Evolutionary conservation across 30 jellyfish, hydroid and myxozoan species (phyloP).

Genomic region (Aurelia sp.): DNA sequence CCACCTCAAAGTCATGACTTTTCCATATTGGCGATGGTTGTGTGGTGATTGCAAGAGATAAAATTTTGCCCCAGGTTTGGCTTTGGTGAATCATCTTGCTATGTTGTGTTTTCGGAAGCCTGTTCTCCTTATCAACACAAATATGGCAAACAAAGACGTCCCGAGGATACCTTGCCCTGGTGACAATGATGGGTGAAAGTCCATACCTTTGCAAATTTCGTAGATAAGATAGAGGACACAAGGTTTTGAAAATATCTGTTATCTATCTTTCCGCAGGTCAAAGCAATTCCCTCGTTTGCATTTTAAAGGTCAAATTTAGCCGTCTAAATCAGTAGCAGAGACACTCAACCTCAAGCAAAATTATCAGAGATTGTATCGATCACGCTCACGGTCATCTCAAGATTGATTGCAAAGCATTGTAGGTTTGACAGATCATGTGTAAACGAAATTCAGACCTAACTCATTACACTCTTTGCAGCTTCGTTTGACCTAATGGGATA

Average conservation of each 20-base stretch:
- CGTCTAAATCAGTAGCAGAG: no score
- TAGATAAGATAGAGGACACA: background rate
- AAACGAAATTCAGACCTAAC: no score
- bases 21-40: background rate
- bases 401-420: no score
- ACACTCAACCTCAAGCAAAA: no score
- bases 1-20: background rate
- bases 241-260: background rate
- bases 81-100: constrained; percentile 5
- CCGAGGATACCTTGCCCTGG: background rate
- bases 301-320: no score
- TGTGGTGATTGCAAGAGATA: constrained; percentile 38
- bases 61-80: constrained; percentile 1
- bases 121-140: background rate
- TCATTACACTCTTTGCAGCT: no score
- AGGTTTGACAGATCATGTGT: no score
- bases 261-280: background rate
- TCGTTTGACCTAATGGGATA: no score
- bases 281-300: background rate
- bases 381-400: no score
- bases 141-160: constrained; percentile 16
- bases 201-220: background rate
- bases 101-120: background rate
- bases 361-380: no score
- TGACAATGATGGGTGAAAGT: no score